phyloP scores from a whole-genome alignment of 2,113 vertebrate species.

The Promerops cafer region DNA sequence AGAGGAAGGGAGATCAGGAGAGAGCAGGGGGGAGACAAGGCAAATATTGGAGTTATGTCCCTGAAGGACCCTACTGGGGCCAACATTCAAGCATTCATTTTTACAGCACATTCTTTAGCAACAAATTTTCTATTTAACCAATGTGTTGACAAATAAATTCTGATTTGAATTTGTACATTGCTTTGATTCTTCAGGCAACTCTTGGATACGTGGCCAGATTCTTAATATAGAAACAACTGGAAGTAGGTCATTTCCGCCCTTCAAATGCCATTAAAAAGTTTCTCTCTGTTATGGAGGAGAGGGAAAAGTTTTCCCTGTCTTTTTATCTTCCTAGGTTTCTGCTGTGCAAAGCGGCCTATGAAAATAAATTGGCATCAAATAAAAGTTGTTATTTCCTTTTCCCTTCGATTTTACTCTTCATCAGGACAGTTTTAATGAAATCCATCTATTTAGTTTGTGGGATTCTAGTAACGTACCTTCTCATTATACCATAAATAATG shows the following conservation, averaged over 20 bases:
- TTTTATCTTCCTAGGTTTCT: constrained; percentile 41
- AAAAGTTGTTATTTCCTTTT: constrained; percentile 24
- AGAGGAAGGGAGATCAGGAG: neutral
- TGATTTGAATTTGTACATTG: constrained; percentile 30
- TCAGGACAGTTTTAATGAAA: constrained; percentile 16
- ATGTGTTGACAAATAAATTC: constrained; percentile 46
- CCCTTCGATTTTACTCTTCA: neutral
- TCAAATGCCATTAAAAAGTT: constrained; percentile 27
- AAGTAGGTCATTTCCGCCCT: constrained; percentile 49
- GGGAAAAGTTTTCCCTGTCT: neutral
- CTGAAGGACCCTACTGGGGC: constrained; percentile 1
- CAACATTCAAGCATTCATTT: constrained; percentile 2
- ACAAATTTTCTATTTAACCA: constrained; percentile 1
- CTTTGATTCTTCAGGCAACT: constrained; percentile 46
- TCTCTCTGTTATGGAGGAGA: neutral
- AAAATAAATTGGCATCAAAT: constrained; percentile 44
- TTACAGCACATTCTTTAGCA: neutral
- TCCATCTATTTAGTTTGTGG: neutral
- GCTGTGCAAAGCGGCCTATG: neutral
- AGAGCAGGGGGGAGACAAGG: neutral
- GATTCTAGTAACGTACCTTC: neutral
- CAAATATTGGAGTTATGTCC: neutral
- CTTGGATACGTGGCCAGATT: constrained; percentile 6
- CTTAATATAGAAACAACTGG: constrained; percentile 49
- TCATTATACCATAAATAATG: constrained; percentile 26